These are phyloP conservation scores for Synergus umbraculus DNA, from an alignment of 2,888 invertebrate genomes.

Conservation along the genomic window DNA sequence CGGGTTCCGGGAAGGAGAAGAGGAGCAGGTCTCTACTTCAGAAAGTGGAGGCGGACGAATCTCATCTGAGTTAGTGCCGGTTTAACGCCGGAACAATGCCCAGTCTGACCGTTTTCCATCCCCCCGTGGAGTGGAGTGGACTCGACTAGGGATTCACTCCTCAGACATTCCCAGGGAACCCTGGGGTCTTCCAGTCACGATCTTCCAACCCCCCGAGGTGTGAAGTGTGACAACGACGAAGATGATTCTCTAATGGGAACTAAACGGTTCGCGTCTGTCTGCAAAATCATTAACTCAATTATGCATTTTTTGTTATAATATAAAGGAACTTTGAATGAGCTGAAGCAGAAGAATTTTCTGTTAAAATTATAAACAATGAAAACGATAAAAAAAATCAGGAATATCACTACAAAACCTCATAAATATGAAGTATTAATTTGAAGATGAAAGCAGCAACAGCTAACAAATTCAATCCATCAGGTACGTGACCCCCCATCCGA, in stretches of 20 bases:
- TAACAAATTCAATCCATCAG: too few species aligned
- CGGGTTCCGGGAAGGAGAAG: slow-evolving; percentile 56
- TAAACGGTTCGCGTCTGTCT: neutral
- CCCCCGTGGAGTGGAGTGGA: slow-evolving; percentile 40
- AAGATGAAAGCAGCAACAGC: too few species aligned
- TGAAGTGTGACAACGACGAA: slow-evolving; percentile 57
- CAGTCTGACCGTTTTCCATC: slow-evolving; percentile 51
- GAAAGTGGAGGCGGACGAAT: slow-evolving; percentile 56
- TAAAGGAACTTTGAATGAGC: neutral
- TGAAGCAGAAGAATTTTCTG: too few species aligned
- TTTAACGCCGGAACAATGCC: slow-evolving; percentile 66
- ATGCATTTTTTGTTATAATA: neutral
- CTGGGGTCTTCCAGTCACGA: slow-evolving; percentile 24
- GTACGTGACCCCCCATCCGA: too few species aligned
- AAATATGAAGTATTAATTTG: too few species aligned
- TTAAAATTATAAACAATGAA: too few species aligned
- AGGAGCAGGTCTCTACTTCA: slow-evolving; percentile 41
- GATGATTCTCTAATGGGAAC: slow-evolving; percentile 40
- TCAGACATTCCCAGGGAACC: slow-evolving; percentile 34
- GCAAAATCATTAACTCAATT: neutral
- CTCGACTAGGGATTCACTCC: slow-evolving; percentile 46
- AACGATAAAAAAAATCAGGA: too few species aligned
- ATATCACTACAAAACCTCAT: too few species aligned
- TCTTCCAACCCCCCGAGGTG: slow-evolving; percentile 52
- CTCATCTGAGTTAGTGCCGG: slow-evolving; percentile 67